Evolutionary conservation across 2,113 vertebrate species (phyloP).

Genomic region (Pygoscelis antarcticus): DNA sequence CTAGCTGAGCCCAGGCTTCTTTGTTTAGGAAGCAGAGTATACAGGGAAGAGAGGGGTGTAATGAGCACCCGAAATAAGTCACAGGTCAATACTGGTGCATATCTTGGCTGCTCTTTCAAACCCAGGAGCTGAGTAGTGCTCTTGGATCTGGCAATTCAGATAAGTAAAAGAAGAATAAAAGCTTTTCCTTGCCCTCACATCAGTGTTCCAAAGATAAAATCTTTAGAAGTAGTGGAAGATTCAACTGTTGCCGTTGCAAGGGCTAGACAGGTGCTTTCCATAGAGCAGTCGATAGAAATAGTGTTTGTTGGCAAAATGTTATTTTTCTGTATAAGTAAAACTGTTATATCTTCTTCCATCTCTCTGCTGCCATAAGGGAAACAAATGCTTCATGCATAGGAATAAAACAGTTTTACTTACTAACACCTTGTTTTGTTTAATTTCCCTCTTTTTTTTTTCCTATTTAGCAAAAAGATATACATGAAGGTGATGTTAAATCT

Average conservation of each 20-base stretch:
- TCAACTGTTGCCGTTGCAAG: not conserved
- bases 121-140: not conserved
- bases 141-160: not conserved
- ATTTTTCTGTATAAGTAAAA: not conserved
- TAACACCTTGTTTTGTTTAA: not conserved
- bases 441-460: not conserved
- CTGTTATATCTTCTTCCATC: not conserved
- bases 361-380: not conserved
- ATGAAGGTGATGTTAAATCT: constrained; percentile 80
- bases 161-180: not conserved
- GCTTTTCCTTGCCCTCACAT: not conserved
- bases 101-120: not conserved
- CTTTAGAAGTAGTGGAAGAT: not conserved
- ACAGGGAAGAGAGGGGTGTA: not conserved
- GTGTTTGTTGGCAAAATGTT: not conserved
- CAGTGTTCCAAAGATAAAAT: not conserved
- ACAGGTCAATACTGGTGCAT: not conserved
- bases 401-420: not conserved
- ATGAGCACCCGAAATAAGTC: not conserved
- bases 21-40: not conserved
- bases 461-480: constrained; percentile 73
- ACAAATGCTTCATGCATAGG: not conserved
- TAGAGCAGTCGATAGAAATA: not conserved
- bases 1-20: not conserved
- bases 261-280: not conserved